phyloP scores from a whole-genome alignment of 92 coral and sea anemone genomes.

The Isaurus tuberculatus region DNA sequence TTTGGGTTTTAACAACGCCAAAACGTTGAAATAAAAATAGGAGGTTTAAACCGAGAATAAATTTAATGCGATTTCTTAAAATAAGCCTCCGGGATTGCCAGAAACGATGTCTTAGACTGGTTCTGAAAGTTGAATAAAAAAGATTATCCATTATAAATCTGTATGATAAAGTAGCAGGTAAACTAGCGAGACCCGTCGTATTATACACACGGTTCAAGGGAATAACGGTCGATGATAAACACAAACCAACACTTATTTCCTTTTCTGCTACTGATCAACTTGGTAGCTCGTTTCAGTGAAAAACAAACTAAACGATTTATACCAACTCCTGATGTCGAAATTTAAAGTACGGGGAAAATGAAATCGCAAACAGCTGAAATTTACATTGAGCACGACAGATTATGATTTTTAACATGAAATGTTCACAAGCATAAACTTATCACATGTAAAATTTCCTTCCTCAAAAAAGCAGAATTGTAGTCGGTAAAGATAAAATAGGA shows the following conservation, averaged over 20 bases:
- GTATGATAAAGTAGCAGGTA: too few relatives aligned
- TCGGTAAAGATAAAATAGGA: not conserved
- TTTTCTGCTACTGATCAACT: conserved; percentile 28
- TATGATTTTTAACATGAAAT: conserved; percentile 1
- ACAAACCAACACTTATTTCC: too few relatives aligned
- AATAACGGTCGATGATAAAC: too few relatives aligned
- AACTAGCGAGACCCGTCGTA: too few relatives aligned
- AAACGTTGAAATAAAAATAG: too few relatives aligned
- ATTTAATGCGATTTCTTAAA: too few relatives aligned
- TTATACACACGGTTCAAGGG: too few relatives aligned
- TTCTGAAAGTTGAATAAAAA: not conserved
- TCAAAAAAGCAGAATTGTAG: conserved; percentile 11
- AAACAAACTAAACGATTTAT: conserved; percentile 25
- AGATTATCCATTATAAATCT: not conserved
- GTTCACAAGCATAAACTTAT: conserved; percentile 23
- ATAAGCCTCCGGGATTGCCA: not conserved
- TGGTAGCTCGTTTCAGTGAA: conserved; percentile 28
- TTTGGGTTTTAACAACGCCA: too few relatives aligned
- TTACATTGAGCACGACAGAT: not conserved
- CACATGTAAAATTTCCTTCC: conserved; percentile 25
- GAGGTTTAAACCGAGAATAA: too few relatives aligned
- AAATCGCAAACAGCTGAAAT: conserved; percentile 40
- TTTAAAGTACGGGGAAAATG: not conserved
- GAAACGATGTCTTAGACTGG: not conserved
- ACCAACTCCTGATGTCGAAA: not conserved